Base-by-base conservation (phyloP, 2,797 vertebrate genomes). In the Epinephelus awoara region DNA sequence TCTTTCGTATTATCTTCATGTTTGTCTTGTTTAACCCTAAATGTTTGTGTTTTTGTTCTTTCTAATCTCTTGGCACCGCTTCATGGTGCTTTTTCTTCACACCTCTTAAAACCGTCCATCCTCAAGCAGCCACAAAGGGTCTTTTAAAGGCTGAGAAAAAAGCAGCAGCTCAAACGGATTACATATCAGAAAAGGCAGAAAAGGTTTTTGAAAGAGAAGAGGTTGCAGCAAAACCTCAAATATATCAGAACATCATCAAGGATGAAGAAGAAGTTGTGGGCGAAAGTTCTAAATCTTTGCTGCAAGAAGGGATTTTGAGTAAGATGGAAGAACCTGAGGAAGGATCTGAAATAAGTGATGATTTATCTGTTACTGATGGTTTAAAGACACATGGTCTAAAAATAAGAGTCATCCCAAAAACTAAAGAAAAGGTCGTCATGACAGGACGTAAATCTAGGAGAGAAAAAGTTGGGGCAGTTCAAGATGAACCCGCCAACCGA, bases 1-100 rank as follows among this genome's bases (percentile, higher is more conserved):
- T 7, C 25, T 67, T 61, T 71, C 55, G 69, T 82, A 63, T 67
- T 63, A 55, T 67, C 42, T 70, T 38, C 64, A 42, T 79, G 21
- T 51, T 34, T 34, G 50, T 91, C 49, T 80, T 51, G 1, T 79
- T 72, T 81, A 92, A 91, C 77, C 50, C 56, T 55, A 83, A 58
- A 40, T 89, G 55, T 86, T 75, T 93, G 29, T 92, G 72, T 89
- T 71, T 55, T 76, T 52, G 17, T 74, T 57, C 58, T 70, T 29
- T 54, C 57, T 91, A 89, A 93, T 82, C 81, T 94, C 93, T 94
- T 95, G 91, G 91, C 84, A 84, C 85, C 65, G 67, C 69, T 15
- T 12, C 50, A 85, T 91, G 92, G 92, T 90, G 91, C 90, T 86
- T 88, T 88, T 61, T 89, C 80, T 90, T 92, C 49, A 73, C 54